Percentiles rank a stretch among this genome's conserved stretches.
Evolutionary conservation across 2,113 vertebrate genomes (phyloP).

Genomic region (Chunga burmeisteri): DNA sequence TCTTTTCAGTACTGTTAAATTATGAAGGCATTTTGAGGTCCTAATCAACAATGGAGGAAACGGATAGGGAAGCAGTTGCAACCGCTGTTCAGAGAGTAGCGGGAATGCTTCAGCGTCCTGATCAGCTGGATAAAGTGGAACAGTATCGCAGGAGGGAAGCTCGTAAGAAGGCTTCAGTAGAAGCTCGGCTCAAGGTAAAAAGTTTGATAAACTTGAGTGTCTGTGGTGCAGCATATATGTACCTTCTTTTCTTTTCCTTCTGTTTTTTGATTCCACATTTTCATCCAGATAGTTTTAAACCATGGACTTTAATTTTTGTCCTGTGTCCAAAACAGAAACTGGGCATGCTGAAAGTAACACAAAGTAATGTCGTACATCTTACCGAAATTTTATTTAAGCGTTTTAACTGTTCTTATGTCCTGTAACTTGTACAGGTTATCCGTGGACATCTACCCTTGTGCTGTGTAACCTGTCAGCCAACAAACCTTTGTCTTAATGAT

Average conservation of each 20-base stretch:
- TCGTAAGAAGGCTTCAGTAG: slow-evolving; percentile 96
- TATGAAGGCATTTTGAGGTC: slow-evolving; percentile 34
- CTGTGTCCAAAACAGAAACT: neutral
- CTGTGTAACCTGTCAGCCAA: neutral
- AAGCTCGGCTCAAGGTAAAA: slow-evolving; percentile 91
- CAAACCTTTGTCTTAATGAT: neutral
- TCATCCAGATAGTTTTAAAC: neutral
- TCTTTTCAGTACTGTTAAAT: neutral
- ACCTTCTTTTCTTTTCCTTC: neutral
- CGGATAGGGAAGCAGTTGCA: slow-evolving; percentile 89
- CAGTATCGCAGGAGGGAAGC: slow-evolving; percentile 95
- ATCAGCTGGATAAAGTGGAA: slow-evolving; percentile 98
- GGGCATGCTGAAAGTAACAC: neutral
- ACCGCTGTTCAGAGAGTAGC: slow-evolving; percentile 96
- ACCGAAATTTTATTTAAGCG: neutral
- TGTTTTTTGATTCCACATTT: neutral
- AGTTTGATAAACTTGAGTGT: neutral
- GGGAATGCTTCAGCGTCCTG: slow-evolving; percentile 95
- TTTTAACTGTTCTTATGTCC: neutral
- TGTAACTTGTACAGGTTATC: neutral
- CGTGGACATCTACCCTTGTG: neutral
- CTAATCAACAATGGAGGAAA: slow-evolving; percentile 87
- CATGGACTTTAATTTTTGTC: neutral
- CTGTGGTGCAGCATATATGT: neutral
- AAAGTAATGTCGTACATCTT: neutral